These are phyloP conservation scores for Alosa sapidissima DNA, from an alignment of 2,797 vertebrate genomes.

Conservation along the genomic window DNA sequence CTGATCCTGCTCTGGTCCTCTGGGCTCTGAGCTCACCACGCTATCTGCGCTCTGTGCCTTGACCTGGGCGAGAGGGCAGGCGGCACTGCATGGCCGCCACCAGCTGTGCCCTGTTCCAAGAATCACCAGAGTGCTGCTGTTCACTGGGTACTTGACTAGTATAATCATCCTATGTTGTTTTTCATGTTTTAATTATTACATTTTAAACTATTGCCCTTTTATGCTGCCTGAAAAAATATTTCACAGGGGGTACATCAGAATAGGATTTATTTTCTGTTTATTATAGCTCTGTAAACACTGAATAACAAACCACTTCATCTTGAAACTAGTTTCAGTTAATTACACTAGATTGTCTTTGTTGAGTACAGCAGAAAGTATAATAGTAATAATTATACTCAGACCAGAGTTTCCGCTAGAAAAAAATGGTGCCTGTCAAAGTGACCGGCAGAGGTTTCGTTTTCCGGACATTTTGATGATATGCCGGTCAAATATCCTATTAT, in stretches of 20 bases:
- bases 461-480: no score
- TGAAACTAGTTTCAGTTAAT: not conserved
- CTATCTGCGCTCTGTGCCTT: not conserved
- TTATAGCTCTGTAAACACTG: not conserved
- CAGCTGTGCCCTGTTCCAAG: conserved; percentile 1
- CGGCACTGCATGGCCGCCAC: not conserved
- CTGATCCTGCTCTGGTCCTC: not conserved
- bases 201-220: no score
- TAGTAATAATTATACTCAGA: no score
- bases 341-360: not conserved
- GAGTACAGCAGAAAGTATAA: not conserved
- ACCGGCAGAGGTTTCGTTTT: no score
- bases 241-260: not conserved
- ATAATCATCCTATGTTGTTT: no score
- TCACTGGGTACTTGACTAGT: no score
- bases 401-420: no score
- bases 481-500: no score
- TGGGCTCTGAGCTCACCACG: not conserved
- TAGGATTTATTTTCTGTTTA: not conserved
- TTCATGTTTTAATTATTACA: no score
- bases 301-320: not conserved
- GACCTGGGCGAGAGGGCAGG: conserved; percentile 8
- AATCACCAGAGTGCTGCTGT: no score
- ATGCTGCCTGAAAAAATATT: no score
- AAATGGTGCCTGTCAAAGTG: no score